Conservation (phyloP, 2,888 invertebrate species). For the Ariolimax columbianus region DNA sequence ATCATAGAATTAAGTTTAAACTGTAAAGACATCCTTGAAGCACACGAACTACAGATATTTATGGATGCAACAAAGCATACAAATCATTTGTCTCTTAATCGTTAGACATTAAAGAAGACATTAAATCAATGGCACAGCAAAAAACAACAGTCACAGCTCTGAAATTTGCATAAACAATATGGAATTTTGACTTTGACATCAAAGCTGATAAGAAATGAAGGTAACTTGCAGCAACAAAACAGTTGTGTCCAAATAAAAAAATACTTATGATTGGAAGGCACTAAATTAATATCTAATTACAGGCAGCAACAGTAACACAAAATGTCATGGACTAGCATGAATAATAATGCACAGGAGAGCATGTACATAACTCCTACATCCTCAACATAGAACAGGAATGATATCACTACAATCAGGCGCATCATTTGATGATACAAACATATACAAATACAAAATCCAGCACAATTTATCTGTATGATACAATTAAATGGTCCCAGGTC, state of each 20-base stretch:
- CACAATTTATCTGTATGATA: too few species aligned
- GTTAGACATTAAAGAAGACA: too few species aligned
- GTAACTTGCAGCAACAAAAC: not conserved
- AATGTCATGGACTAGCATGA: not conserved
- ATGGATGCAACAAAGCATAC: too few species aligned
- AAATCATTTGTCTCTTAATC: too few species aligned
- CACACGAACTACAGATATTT: too few species aligned
- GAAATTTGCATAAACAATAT: not conserved
- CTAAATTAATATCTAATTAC: not conserved
- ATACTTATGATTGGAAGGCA: not conserved
- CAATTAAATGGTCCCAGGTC: too few species aligned
- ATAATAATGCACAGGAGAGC: not conserved
- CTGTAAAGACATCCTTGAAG: too few species aligned
- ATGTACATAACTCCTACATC: slow-evolving; percentile 1
- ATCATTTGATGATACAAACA: too few species aligned
- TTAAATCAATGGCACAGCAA: not conserved
- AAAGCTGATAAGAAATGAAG: not conserved
- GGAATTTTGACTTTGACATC: not conserved
- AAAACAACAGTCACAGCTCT: not conserved
- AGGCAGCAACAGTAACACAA: not conserved
- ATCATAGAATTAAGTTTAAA: too few species aligned
- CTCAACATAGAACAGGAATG: too few species aligned
- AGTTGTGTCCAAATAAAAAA: not conserved
- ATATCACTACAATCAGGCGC: too few species aligned
- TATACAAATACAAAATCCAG: too few species aligned